Conservation (phyloP, 1,140 invertebrate genomes). For the Ceratina calcarata region DNA sequence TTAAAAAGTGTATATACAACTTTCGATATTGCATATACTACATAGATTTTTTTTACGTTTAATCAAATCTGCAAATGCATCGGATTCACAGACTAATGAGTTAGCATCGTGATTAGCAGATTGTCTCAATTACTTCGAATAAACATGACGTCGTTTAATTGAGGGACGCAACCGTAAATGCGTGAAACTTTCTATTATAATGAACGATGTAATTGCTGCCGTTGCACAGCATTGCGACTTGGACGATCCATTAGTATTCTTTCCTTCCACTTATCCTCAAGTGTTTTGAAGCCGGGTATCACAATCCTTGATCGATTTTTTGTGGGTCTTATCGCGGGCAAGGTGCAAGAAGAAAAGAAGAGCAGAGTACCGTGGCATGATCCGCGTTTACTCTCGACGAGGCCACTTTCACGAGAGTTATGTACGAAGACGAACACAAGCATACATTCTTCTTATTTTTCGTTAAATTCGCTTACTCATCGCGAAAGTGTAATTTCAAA, state of each 20-base stretch:
- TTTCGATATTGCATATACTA: no score
- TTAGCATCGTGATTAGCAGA: no score
- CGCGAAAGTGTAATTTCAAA: not conserved
- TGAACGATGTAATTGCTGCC: not conserved
- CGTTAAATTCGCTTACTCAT: not conserved
- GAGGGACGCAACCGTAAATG: not conserved
- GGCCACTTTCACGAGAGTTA: slow-evolving; percentile 65
- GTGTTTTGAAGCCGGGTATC: not conserved
- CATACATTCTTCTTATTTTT: slow-evolving; percentile 10
- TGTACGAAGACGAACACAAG: slow-evolving; percentile 43
- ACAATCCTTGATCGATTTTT: slow-evolving; percentile 31
- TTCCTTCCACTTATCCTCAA: not conserved
- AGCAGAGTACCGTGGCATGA: slow-evolving; percentile 30
- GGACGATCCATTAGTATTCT: no score
- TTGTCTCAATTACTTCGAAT: no score
- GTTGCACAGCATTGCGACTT: not conserved
- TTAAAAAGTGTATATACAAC: no score
- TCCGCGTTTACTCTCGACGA: slow-evolving; percentile 53
- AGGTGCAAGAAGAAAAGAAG: slow-evolving; percentile 5
- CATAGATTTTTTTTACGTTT: no score
- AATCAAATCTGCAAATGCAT: no score
- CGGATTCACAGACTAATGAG: no score
- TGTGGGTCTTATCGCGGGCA: not conserved
- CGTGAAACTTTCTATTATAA: slow-evolving; percentile 3
- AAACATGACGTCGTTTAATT: not conserved